Base-by-base conservation (phyloP, 2,888 invertebrate species). In the Ecliptopera silaceata region DNA sequence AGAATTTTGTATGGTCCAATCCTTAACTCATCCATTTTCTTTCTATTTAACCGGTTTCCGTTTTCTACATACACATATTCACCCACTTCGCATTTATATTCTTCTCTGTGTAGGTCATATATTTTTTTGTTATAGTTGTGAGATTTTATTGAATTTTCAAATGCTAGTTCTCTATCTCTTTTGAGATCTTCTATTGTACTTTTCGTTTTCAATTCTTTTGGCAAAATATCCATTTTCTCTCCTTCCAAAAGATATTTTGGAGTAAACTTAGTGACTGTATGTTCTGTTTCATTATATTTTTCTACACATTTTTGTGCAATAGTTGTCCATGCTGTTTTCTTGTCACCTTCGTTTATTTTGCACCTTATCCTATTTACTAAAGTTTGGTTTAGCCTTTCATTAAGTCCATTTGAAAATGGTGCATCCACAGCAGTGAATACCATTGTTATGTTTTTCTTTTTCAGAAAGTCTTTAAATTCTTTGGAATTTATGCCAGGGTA, bases 311-410 rank as follows among this genome's bases (percentile, higher is more conserved):
- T 5, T 1, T 46, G 45, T 12, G 45, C 45, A 6, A 46, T 20
- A 12, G 32, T 46, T 34, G 45, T 46, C 45, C 45, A 46, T 4
- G 45, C 45, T 20, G 6, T 12, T 34, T 46, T 46, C 1, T 17
- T 20, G 6, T 34, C 8, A 1, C 12, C 17, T 46, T 46, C 45
- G 10, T 46, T 46, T 8, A 46, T 46, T 12, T 18, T 46, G 6
- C 45, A 46, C 11, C 45, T 18, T 11, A 46, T 46, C 20, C 12
- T 46, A 3, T 46, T 46, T 0, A 46, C 34, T 18, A 45, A 18
- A 6, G 45, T 45, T 45, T 46, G 45, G 20, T 46, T 46, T 20
- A 46, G 10, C 12, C 45, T 17, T 13, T 46, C 45, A 20, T 46
- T 46, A 2, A 46, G 8, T 3, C 45, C 18, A 32, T 46, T 46